Base-by-base conservation (phyloP, 2,888 invertebrate genomes). In the Congeria kusceri region DNA sequence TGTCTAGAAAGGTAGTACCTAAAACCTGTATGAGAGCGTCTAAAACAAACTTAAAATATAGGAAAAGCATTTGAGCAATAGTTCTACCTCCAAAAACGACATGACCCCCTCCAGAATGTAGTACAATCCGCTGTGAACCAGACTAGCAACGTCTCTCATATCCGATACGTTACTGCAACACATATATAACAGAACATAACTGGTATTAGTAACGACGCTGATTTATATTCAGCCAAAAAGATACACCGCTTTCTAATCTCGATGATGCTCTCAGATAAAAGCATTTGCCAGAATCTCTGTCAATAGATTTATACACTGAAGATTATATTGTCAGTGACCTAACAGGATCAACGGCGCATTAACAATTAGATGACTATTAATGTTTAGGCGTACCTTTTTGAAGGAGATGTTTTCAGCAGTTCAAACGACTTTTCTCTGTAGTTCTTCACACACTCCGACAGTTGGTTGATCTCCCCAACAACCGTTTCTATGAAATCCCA, bases 31-130 rank as follows among this genome's bases (percentile, higher is more conserved):
- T n/a, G n/a, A n/a, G n/a, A n/a, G n/a, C n/a, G n/a, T n/a, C n/a
- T n/a, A n/a, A n/a, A n/a, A n/a, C n/a, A n/a, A n/a, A n/a, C n/a
- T n/a, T n/a, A n/a, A n/a, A n/a, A n/a, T n/a, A n/a, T n/a, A n/a
- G n/a, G n/a, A n/a, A n/a, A n/a, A n/a, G n/a, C n/a, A n/a, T n/a
- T n/a, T n/a, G n/a, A n/a, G n/a, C n/a, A n/a, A n/a, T 63, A n/a
- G n/a, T 18, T 23, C 9, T 84, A 91, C 92, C 84, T 90, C 90
- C 27, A 93, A 72, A 65, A 93, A 91, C 5, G 93, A 93, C 83
- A 93, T 83, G 28, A 91, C 90, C 9, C 90, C 92, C 53, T 93
- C 93, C 39, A 93, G 85, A 15, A 93, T 74, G 83, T 92, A 93
- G 82, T 91, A 92, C 28, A 93, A 84, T 23, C 88, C 90, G 67